Base-by-base conservation (phyloP, 1,140 invertebrate species). In the Penaeus japonicus region DNA sequence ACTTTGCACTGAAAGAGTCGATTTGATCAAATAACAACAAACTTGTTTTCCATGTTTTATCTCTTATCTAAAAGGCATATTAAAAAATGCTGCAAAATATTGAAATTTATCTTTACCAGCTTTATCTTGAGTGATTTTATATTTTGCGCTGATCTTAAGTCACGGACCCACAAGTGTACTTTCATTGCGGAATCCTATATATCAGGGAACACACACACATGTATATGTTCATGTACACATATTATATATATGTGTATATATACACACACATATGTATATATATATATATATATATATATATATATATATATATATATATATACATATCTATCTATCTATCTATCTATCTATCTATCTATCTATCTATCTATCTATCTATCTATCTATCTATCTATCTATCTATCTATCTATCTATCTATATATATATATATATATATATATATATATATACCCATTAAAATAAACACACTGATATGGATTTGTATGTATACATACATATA, bases 221-320 rank as follows among this genome's bases (percentile, higher is more conserved):
- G 27, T 65, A 65, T 65, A 65, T 65, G 27, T 65, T 27, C n/a
- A 70, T 70, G n/a, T 70, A 70, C n/a, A 70, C n/a, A 70, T 70
- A 70, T 70, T n/a, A 70, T 70, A 70, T n/a, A 70, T n/a, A 70
- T n/a, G n/a, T 70, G n/a, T n/a, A 70, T n/a, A 70, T 70, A 70
- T 27, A 70, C 32, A 70, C 32, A 70, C 17, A 70, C 32, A 70
- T 7, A 70, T 27, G 24, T n/a, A 70, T n/a, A 70, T 27, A 70
- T n/a, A 70, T 3, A 70, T 27, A 70, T n/a, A 70, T n/a, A 70
- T 27, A 70, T n/a, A 70, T n/a, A 70, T 27, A 70, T n/a, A 70
- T 1, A 70, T 4, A 20, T 27, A 70, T n/a, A 70, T 27, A 70
- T n/a, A n/a, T 27, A 70, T n/a, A 70, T 27, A n/a, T 27, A 24